These are phyloP conservation scores for Plebejus melissa DNA, from an alignment of 2,888 invertebrate species.

Conservation along the genomic window DNA sequence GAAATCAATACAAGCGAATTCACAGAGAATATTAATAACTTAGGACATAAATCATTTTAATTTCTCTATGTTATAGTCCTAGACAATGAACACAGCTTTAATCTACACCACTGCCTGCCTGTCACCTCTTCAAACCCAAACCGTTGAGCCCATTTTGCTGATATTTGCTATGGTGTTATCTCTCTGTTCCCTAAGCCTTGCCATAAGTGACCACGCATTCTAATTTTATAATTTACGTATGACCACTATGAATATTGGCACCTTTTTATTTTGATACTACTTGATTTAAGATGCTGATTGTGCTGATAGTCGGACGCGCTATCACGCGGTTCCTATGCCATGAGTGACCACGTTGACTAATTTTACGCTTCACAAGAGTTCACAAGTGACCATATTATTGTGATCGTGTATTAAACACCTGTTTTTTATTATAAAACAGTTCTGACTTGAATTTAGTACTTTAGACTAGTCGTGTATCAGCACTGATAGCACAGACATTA, in stretches of 20 bases:
- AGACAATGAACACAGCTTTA: background rate
- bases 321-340: background rate
- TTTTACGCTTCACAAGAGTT: too few relatives aligned
- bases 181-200: too few relatives aligned
- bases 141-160: too few relatives aligned
- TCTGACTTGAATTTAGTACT: background rate
- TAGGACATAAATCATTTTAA: background rate
- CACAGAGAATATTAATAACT: background rate
- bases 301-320: slow-evolving; percentile 40
- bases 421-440: background rate
- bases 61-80: background rate
- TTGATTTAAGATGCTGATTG: slow-evolving; percentile 43
- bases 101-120: too few relatives aligned
- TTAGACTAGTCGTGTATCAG: background rate
- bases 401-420: too few relatives aligned
- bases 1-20: slow-evolving; percentile 4
- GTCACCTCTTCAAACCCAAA: too few relatives aligned
- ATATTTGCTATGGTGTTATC: too few relatives aligned
- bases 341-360: too few relatives aligned
- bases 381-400: too few relatives aligned
- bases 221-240: too few relatives aligned
- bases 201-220: too few relatives aligned
- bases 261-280: background rate
- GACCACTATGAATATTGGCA: slow-evolving; percentile 21
- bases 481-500: slow-evolving; percentile 36